Evolutionary conservation across 1,140 invertebrate genomes (phyloP).

Genomic region (Pararge aegeria): DNA sequence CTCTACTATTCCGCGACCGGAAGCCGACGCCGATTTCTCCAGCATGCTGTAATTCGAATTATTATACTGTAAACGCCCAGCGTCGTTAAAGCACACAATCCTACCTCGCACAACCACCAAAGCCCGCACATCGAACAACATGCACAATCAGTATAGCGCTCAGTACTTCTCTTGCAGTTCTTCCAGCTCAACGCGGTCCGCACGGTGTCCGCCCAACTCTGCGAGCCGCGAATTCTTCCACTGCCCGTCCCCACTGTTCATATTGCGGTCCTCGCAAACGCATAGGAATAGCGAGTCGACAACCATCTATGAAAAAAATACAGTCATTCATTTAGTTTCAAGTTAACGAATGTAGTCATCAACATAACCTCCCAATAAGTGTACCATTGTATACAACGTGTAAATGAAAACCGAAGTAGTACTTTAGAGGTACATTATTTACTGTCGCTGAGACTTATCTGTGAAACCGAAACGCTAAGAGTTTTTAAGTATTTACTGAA

Average conservation of each 20-base stretch:
- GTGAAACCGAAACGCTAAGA: too few species aligned
- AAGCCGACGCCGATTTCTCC: too few species aligned
- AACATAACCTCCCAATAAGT: too few species aligned
- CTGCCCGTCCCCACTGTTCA: constrained; percentile 82
- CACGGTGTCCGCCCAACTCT: constrained; percentile 74
- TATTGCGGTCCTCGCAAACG: constrained; percentile 92
- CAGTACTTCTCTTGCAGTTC: constrained; percentile 63
- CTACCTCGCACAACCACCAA: neutral
- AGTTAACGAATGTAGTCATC: neutral
- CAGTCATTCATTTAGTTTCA: neutral
- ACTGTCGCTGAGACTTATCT: too few species aligned
- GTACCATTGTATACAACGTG: too few species aligned
- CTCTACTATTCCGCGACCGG: too few species aligned
- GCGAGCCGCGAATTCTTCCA: constrained; percentile 84
- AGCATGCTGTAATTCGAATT: too few species aligned
- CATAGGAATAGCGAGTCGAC: constrained; percentile 97
- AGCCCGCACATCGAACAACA: constrained; percentile 1
- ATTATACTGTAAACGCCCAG: too few species aligned
- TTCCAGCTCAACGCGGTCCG: constrained; percentile 50
- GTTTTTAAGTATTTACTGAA: too few species aligned
- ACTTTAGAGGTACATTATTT: too few species aligned
- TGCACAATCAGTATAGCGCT: constrained; percentile 8
- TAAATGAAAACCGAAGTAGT: too few species aligned
- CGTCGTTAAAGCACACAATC: neutral
- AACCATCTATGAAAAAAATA: constrained; percentile 86